A percentile compares a stretch with the other conserved stretches of the same genome.
These are phyloP conservation scores for Pseudotriccus pelzelni DNA, from an alignment of 2,797 vertebrate species.

Conservation along the genomic window DNA sequence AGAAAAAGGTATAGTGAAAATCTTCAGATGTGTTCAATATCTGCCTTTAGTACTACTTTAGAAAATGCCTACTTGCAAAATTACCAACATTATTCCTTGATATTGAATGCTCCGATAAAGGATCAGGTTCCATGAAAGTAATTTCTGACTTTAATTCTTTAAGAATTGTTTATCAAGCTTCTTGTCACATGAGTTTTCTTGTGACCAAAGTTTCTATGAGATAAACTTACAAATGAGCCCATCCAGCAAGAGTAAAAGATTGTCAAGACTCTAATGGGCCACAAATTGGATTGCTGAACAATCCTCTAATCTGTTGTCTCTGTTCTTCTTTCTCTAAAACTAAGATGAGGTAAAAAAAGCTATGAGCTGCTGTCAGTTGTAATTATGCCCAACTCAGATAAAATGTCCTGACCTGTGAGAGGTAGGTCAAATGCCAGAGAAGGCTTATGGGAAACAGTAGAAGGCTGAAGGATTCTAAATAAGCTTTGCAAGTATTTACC, in stretches of 20 bases:
- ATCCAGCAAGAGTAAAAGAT: neutral
- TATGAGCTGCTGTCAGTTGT: slow-evolving; percentile 20
- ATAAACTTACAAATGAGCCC: slow-evolving; percentile 19
- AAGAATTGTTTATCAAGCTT: neutral
- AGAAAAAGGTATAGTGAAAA: neutral
- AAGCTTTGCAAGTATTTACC: slow-evolving; percentile 50
- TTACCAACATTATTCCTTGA: neutral
- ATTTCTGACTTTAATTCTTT: neutral
- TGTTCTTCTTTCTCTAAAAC: slow-evolving; percentile 43
- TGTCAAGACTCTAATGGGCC: slow-evolving; percentile 14
- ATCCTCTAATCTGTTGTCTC: slow-evolving; percentile 24
- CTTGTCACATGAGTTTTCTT: neutral
- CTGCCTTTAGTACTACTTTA: neutral
- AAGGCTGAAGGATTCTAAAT: slow-evolving; percentile 13
- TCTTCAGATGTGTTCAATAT: neutral
- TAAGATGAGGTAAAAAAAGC: neutral
- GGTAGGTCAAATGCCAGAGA: slow-evolving; percentile 46
- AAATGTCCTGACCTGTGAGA: slow-evolving; percentile 41
- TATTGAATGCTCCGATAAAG: neutral
- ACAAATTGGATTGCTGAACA: slow-evolving; percentile 61
- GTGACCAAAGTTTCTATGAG: slow-evolving; percentile 26
- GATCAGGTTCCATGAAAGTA: neutral
- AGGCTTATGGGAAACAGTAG: slow-evolving; percentile 42
- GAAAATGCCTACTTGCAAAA: neutral
- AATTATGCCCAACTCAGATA: slow-evolving; percentile 33